These are phyloP conservation scores for Scolopax rusticola DNA, from an alignment of 2,797 vertebrate genomes.

Conservation along the genomic window DNA sequence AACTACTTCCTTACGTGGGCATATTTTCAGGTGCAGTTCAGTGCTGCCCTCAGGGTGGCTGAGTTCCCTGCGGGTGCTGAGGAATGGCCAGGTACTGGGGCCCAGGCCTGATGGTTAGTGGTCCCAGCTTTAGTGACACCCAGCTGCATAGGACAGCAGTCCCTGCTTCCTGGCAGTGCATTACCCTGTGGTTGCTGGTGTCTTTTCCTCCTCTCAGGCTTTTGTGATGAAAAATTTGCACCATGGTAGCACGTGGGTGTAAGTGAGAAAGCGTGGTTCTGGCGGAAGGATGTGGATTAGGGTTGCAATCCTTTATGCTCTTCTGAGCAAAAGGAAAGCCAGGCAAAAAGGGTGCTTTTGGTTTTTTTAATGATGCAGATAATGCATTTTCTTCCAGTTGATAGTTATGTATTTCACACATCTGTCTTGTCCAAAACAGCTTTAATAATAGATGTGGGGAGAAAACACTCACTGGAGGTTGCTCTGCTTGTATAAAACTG, in stretches of 20 bases:
- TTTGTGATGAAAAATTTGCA: background rate
- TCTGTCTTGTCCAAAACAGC: background rate
- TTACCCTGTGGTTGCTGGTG: background rate
- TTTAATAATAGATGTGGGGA: background rate
- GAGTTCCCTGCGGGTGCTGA: background rate
- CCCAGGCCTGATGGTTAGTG: background rate
- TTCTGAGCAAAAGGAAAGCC: background rate
- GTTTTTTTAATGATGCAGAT: background rate
- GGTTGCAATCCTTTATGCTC: background rate
- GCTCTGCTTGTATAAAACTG: fast-evolving
- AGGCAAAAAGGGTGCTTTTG: background rate
- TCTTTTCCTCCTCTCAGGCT: background rate
- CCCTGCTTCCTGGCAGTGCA: fast-evolving
- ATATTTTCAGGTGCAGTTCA: background rate
- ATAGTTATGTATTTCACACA: background rate
- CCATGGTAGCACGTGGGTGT: fast-evolving
- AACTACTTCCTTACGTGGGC: background rate
- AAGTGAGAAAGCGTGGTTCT: background rate
- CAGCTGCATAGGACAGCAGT: too few species aligned
- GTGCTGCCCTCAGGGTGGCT: background rate
- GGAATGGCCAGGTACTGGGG: background rate
- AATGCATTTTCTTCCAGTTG: background rate
- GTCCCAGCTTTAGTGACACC: background rate
- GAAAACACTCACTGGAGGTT: background rate
- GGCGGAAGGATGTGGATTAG: background rate